These are phyloP conservation scores for Condylura cristata DNA, from an alignment of 2,113 vertebrate species.

Conservation along the genomic window DNA sequence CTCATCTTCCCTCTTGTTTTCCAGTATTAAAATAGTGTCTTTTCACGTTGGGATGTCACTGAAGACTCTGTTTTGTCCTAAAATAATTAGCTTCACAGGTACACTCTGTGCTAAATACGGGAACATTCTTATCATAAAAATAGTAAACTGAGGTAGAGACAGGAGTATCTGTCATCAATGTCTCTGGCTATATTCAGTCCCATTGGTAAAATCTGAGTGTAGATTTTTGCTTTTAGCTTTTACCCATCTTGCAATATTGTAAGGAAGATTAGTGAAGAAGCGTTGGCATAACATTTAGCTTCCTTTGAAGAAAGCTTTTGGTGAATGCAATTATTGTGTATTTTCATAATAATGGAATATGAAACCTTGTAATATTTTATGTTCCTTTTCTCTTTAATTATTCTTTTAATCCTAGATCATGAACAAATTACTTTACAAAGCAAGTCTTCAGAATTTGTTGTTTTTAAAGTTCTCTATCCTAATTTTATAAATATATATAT, in stretches of 20 bases:
- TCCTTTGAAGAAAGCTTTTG: slow-evolving; percentile 59
- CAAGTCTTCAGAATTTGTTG: slow-evolving; percentile 2
- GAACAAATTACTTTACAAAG: slow-evolving; percentile 37
- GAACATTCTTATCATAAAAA: background rate
- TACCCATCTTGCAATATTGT: slow-evolving; percentile 37
- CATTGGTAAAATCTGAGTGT: background rate
- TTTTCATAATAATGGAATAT: slow-evolving; percentile 71
- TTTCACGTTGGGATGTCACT: background rate
- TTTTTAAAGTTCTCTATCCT: background rate
- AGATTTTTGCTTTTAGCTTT: slow-evolving; percentile 40
- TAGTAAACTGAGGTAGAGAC: background rate
- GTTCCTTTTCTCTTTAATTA: slow-evolving; percentile 45
- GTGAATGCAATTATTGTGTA: slow-evolving; percentile 64
- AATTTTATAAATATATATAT: background rate
- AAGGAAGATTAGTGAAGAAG: slow-evolving; percentile 67
- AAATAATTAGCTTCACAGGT: background rate
- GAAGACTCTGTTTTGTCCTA: background rate
- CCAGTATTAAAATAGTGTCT: background rate
- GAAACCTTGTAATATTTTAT: slow-evolving; percentile 57
- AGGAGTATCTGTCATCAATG: background rate
- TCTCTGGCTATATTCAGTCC: background rate
- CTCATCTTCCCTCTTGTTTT: background rate
- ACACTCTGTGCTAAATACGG: background rate
- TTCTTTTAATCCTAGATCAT: slow-evolving; percentile 25
- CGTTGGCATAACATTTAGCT: slow-evolving; percentile 65